Conservation (phyloP, 2,113 vertebrate genomes). For the Xyliphius kryptos region DNA sequence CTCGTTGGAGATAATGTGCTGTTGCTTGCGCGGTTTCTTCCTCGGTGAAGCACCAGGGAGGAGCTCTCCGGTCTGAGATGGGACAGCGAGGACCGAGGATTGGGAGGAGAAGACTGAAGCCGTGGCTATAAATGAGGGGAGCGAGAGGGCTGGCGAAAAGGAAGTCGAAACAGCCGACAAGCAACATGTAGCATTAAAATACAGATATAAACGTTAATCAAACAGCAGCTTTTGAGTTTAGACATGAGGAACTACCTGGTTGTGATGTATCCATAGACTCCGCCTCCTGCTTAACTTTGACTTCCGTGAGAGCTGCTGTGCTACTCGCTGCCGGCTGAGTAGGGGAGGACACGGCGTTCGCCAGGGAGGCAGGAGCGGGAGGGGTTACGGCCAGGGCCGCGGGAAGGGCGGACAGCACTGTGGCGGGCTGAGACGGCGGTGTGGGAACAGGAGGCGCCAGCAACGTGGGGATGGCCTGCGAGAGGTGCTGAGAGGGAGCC, state of each 20-base stretch:
- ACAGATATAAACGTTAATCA: too few species aligned
- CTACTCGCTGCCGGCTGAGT: conserved; percentile 75
- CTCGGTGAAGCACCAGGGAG: conserved; percentile 89
- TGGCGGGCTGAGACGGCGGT: conserved; percentile 78
- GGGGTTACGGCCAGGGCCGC: conserved; percentile 73
- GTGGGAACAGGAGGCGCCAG: conserved; percentile 74
- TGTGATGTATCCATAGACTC: conserved; percentile 77
- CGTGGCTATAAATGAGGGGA: conserved; percentile 49
- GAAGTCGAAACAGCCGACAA: too few species aligned
- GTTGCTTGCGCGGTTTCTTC: conserved; percentile 97
- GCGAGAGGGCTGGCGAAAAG: conserved; percentile 44
- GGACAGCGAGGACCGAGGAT: conserved; percentile 65
- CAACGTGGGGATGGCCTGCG: conserved; percentile 80
- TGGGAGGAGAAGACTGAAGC: conserved; percentile 65
- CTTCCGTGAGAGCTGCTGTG: conserved; percentile 75
- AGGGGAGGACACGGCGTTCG: conserved; percentile 74
- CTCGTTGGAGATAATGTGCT: conserved; percentile 95
- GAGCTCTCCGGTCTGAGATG: conserved; percentile 73
- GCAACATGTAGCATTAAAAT: too few species aligned
- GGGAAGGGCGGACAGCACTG: conserved; percentile 73
- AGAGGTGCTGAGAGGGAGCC: conserved; percentile 74
- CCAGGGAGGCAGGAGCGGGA: conserved; percentile 68
- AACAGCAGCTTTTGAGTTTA: too few species aligned
- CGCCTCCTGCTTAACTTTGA: conserved; percentile 88
- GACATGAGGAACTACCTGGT: conserved; percentile 45